A percentile compares a stretch with the other conserved stretches of the same genome.
Conservation (phyloP, 2,888 invertebrate species). For the Scrobipalpa atriplicella region DNA sequence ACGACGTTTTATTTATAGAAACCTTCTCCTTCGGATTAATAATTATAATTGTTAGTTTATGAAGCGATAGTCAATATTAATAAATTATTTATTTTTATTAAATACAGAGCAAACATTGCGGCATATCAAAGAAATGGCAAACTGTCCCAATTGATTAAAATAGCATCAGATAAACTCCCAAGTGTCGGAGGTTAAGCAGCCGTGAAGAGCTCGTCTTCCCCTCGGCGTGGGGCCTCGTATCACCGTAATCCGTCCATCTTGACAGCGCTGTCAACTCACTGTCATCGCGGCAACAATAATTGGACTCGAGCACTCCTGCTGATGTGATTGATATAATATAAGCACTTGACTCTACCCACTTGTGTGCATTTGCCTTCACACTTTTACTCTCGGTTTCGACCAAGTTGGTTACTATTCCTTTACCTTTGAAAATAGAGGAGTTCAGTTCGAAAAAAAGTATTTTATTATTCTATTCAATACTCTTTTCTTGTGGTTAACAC, state of each 20-base stretch:
- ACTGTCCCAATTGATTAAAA: slow-evolving; percentile 27
- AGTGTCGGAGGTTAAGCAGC: slow-evolving; percentile 42
- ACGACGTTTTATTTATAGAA: too few relatives aligned
- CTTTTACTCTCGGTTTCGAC: neutral
- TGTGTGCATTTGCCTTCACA: slow-evolving; percentile 29
- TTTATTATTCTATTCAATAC: too few relatives aligned
- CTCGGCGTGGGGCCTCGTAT: slow-evolving; percentile 62
- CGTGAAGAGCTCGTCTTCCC: slow-evolving; percentile 46
- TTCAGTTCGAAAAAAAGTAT: too few relatives aligned
- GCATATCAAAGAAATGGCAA: slow-evolving; percentile 9
- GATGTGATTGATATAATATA: slow-evolving; percentile 49
- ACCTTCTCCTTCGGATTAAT: too few relatives aligned
- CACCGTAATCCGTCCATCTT: slow-evolving; percentile 59
- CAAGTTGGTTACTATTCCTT: neutral
- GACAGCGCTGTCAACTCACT: slow-evolving; percentile 60
- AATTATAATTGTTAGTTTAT: too few relatives aligned
- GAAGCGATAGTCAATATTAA: too few relatives aligned
- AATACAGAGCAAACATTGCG: neutral
- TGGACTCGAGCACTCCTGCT: slow-evolving; percentile 52
- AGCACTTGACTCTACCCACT: slow-evolving; percentile 24
- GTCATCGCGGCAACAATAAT: slow-evolving; percentile 63
- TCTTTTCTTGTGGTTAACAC: too few relatives aligned
- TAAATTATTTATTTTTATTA: too few relatives aligned
- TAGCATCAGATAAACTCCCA: slow-evolving; percentile 34
- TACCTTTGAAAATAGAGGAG: too few relatives aligned